Evolutionary conservation across 2,113 vertebrate genomes (phyloP), one percentile per base, ranked within the genome.

Genomic region (Arvicanthis niloticus): DNA sequence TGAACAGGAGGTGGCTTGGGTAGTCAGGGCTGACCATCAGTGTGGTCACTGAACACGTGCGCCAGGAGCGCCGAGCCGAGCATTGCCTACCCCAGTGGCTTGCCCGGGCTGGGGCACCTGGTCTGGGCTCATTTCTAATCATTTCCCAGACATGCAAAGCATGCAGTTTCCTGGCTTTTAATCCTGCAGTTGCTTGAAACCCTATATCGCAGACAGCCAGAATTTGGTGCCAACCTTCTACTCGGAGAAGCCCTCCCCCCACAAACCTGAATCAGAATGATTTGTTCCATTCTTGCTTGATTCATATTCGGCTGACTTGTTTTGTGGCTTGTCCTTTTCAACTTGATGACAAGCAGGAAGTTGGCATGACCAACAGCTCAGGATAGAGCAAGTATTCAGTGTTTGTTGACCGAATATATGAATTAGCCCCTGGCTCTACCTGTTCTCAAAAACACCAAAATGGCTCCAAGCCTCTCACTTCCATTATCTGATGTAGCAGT

Each of bases 141-240:
- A 37, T 78, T 92, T 90, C 65, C 84, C 56, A 76, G 40, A 93
- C 56, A 48, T 42, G 11, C 37, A 62, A 62, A 85, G 24, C 26
- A 73, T 37, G 3, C 56, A 40, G 2, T 85, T 62, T 56, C 51
- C 34, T 91, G 68, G 40, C 26, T 84, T 94, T 91, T 84, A 65
- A 13, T 87, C 68, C 91, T 56, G 53, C 48, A 45, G 19, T 93
- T 86, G 53, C 68, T 86, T 91, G 80, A 94, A 91, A 84, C n/a
- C 62, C 62, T 12, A 19, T 15, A 42, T 37, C 70, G 67, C 45
- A 13, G 5, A 0, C 40, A 65, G 53, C 65, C 42, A 2, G 12
- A 67, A 65, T 81, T 51, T 19, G 9, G 29, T 51, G 34, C 62
- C 89, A 60, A 17, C 17, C 26, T 34, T 78, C 16, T 15, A 17